phyloP scores from a whole-genome alignment of 1,140 invertebrate genomes.

The Aporrectodea caliginosa region DNA sequence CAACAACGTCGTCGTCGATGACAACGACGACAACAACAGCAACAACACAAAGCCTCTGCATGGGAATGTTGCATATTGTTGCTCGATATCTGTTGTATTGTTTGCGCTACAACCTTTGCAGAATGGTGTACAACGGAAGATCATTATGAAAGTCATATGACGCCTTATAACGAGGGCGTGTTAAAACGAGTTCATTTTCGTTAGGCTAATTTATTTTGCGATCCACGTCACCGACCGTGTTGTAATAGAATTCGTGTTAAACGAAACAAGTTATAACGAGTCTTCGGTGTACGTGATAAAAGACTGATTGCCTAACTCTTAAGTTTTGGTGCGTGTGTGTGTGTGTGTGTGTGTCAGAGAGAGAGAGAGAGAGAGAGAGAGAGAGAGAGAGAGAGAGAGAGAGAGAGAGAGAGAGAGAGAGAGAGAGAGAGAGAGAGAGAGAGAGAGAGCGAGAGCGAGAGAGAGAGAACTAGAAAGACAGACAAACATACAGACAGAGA shows the following conservation, averaged over 20 bases:
- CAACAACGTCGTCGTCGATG: too few relatives aligned
- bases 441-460: background rate
- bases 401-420: constrained; percentile 11
- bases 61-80: too few relatives aligned
- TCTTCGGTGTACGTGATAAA: background rate
- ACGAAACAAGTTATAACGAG: background rate
- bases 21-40: too few relatives aligned
- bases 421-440: background rate
- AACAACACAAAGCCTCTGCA: too few relatives aligned
- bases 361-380: constrained; percentile 15
- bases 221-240: background rate
- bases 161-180: too few relatives aligned
- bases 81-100: too few relatives aligned
- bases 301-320: background rate
- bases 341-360: background rate
- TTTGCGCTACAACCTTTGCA: too few relatives aligned
- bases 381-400: constrained; percentile 10
- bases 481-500: background rate
- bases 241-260: background rate
- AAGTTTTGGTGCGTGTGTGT: background rate
- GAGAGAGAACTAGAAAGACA: background rate
- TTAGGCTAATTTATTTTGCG: background rate
- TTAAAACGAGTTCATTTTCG: background rate
- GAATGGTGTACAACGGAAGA: too few relatives aligned
- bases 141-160: too few relatives aligned